Evolutionary conservation across 2,888 invertebrate genomes (phyloP).

Genomic region (Strigamia transsilvanica): DNA sequence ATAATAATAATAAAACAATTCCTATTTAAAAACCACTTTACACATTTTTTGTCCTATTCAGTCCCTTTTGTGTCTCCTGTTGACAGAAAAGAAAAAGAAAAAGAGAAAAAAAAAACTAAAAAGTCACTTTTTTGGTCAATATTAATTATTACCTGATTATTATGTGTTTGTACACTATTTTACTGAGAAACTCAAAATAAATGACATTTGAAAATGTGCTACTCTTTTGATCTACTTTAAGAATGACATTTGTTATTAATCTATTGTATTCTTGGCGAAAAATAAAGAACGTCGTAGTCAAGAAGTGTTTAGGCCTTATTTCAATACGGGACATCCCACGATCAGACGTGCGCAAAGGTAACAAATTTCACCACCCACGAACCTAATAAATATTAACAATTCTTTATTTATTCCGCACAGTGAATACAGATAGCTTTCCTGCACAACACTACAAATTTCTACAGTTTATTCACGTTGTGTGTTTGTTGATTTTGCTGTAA

Average conservation of each 20-base stretch:
- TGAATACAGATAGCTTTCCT: no score
- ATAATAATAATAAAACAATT: background rate
- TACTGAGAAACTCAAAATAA: slow-evolving; percentile 46
- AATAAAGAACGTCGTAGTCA: slow-evolving; percentile 45
- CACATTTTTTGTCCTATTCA: slow-evolving; percentile 45
- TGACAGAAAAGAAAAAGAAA: slow-evolving; percentile 23
- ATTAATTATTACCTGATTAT: slow-evolving; percentile 41
- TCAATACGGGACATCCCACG: background rate
- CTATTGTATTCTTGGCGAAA: slow-evolving; percentile 48
- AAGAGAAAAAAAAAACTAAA: background rate
- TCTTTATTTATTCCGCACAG: no score
- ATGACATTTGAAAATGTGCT: slow-evolving; percentile 49
- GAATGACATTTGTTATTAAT: slow-evolving; percentile 47
- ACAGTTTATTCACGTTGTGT: no score
- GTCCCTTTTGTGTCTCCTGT: slow-evolving; percentile 48
- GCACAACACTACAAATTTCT: no score
- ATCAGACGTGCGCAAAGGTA: no score
- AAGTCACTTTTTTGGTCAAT: slow-evolving; percentile 45
- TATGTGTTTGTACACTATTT: slow-evolving; percentile 49
- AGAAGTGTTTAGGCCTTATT: background rate
- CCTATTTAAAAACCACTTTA: slow-evolving; percentile 14
- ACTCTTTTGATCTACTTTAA: slow-evolving; percentile 47
- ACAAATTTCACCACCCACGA: no score
- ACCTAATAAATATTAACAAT: no score
- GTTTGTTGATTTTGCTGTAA: no score